phyloP scores from a whole-genome alignment of 2,888 invertebrate genomes.

The Pecten maximus region DNA sequence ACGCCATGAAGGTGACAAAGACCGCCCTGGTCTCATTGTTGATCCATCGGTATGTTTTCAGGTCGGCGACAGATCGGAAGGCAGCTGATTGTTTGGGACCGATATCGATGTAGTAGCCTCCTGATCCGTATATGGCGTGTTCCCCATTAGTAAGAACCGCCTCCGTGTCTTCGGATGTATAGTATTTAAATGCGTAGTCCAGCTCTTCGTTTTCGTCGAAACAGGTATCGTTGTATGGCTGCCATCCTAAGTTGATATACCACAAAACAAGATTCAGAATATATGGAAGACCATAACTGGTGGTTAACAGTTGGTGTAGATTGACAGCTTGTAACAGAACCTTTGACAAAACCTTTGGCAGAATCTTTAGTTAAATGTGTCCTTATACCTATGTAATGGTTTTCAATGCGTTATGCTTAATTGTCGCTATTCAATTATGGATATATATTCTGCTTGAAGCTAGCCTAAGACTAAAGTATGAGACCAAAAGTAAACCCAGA shows the following conservation, averaged over 20 bases:
- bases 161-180: constrained; percentile 10
- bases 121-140: constrained; percentile 51
- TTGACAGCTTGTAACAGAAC: no score
- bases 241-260: constrained; percentile 35
- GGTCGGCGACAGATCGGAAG: constrained; percentile 25
- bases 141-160: constrained; percentile 46
- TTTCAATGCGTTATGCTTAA: no score
- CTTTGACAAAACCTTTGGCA: no score
- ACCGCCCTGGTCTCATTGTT: constrained; percentile 59
- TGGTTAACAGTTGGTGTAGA: no score
- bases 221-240: constrained; percentile 46
- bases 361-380: no score
- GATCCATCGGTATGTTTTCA: constrained; percentile 56
- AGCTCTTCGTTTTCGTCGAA: constrained; percentile 48
- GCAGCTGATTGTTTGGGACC: constrained; percentile 49
- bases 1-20: constrained; percentile 53
- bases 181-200: constrained; percentile 42
- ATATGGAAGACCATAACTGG: no score
- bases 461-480: no score
- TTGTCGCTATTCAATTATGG: no score
- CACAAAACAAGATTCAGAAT: background rate
- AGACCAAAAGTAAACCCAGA: no score
- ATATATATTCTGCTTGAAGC: no score
- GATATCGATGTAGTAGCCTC: constrained; percentile 55
- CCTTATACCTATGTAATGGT: no score